Conservation (phyloP, 2,797 vertebrate genomes). For the Lateolabrax maculatus region DNA sequence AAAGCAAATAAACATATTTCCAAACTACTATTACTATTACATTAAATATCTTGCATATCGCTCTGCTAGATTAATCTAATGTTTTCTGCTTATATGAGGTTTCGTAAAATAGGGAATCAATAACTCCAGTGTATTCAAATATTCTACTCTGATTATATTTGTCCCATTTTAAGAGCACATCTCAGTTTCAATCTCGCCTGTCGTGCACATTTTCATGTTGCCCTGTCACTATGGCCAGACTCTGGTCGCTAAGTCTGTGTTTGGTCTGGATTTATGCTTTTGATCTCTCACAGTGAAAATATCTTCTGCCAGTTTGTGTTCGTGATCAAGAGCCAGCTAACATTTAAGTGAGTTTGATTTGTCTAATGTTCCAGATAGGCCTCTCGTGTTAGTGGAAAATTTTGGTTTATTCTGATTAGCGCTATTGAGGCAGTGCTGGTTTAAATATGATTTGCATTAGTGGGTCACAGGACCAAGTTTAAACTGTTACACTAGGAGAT, state of each 20-base stretch:
- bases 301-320: constrained; percentile 48
- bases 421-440: constrained; percentile 27
- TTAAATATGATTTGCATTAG: constrained; percentile 50
- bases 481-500: constrained; percentile 11
- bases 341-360: constrained; percentile 49
- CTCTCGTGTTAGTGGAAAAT: constrained; percentile 60
- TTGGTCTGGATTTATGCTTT: constrained; percentile 47
- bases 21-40: neutral
- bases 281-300: constrained; percentile 46
- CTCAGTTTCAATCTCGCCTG: neutral
- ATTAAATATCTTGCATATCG: neutral
- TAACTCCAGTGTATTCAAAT: neutral
- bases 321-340: constrained; percentile 46
- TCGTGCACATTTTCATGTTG: constrained; percentile 17
- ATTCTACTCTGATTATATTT: neutral
- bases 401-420: constrained; percentile 51
- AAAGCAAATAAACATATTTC: neutral
- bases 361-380: constrained; percentile 60
- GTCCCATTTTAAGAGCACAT: constrained; percentile 8
- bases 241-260: constrained; percentile 42
- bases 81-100: neutral
- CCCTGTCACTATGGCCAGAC: constrained; percentile 25
- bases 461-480: neutral
- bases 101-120: neutral
- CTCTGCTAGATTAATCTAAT: neutral